These are phyloP conservation scores for Melolontha melolontha DNA, from an alignment of 2,888 invertebrate species.

Conservation along the genomic window DNA sequence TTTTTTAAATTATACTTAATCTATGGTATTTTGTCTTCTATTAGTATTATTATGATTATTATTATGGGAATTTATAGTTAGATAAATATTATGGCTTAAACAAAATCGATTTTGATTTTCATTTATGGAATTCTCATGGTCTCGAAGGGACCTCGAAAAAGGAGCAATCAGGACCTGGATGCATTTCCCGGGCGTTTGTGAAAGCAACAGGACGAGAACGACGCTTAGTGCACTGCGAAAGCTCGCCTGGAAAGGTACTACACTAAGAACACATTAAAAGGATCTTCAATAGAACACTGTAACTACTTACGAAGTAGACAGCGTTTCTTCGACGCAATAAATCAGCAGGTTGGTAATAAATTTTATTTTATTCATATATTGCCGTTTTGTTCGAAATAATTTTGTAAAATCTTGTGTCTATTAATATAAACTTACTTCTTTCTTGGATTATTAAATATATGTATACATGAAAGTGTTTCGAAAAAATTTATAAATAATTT, in stretches of 20 bases:
- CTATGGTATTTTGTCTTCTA: no score
- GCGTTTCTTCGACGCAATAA: conserved; percentile 42
- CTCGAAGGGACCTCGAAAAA: neutral
- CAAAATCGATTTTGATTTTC: neutral
- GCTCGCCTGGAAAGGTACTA: conserved; percentile 50
- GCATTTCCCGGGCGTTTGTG: conserved; percentile 59
- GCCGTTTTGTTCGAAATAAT: conserved; percentile 16
- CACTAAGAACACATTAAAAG: conserved; percentile 44
- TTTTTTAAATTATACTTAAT: no score
- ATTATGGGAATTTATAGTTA: no score
- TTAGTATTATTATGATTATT: no score
- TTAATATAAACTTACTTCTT: neutral
- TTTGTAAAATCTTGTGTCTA: neutral
- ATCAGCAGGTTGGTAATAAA: conserved; percentile 46
- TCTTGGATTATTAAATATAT: neutral
- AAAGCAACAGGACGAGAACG: conserved; percentile 59
- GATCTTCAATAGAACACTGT: conserved; percentile 42
- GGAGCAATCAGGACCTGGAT: conserved; percentile 48
- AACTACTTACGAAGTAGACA: conserved; percentile 40
- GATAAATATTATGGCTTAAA: no score
- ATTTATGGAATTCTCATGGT: neutral
- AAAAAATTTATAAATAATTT: no score
- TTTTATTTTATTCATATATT: conserved; percentile 43
- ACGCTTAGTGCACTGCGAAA: conserved; percentile 56
- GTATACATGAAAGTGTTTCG: no score